Evolutionary conservation across 2,113 vertebrate species (phyloP).

Genomic region (Eleginops maclovinus): DNA sequence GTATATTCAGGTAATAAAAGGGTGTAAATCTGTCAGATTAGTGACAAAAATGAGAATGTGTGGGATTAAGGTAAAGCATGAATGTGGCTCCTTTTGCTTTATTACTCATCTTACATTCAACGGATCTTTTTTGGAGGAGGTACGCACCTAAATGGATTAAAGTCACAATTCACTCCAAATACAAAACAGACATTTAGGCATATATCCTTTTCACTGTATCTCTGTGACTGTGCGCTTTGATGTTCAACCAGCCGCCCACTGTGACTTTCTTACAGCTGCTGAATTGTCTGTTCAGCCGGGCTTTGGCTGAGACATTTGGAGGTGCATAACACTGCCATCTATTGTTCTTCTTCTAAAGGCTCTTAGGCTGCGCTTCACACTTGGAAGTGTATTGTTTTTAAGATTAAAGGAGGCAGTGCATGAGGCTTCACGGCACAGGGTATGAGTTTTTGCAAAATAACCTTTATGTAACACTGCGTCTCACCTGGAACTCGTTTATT

Average conservation of each 20-base stretch:
- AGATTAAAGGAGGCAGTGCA: constrained; percentile 57
- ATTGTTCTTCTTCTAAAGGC: constrained; percentile 71
- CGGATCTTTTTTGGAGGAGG: constrained; percentile 62
- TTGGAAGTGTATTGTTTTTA: constrained; percentile 56
- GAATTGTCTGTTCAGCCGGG: constrained; percentile 66
- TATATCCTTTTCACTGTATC: constrained; percentile 67
- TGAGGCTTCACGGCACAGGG: constrained; percentile 18
- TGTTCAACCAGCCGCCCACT: constrained; percentile 78
- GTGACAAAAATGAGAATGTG: constrained; percentile 73
- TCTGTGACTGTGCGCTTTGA: constrained; percentile 72
- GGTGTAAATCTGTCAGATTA: constrained; percentile 80
- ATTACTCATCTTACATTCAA: constrained; percentile 77
- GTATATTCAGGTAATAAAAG: constrained; percentile 76
- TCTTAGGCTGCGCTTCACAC: constrained; percentile 45
- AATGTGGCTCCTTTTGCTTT: constrained; percentile 69
- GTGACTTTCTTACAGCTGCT: constrained; percentile 66
- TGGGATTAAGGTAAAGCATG: constrained; percentile 77
- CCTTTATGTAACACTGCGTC: constrained; percentile 16
- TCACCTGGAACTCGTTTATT: neutral
- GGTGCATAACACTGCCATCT: constrained; percentile 74
- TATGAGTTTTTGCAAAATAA: constrained; percentile 5
- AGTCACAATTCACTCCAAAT: constrained; percentile 68
- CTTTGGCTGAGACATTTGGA: constrained; percentile 64
- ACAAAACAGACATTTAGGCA: constrained; percentile 74
- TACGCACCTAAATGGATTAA: constrained; percentile 79